phyloP scores from a whole-genome alignment of 1,140 invertebrate genomes.

The Leptinotarsa lineolata region DNA sequence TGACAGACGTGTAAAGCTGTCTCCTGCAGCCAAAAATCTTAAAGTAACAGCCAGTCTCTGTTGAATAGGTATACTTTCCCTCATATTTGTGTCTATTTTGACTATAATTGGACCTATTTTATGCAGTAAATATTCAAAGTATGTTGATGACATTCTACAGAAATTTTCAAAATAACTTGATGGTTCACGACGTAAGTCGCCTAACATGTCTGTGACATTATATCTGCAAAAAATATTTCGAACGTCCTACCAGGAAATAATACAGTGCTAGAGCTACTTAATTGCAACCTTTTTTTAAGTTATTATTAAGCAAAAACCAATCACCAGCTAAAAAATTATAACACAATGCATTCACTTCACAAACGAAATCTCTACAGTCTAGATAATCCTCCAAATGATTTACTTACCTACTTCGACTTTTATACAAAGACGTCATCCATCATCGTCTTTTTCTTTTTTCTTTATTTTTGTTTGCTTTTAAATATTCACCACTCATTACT shows the following conservation, averaged over 20 bases:
- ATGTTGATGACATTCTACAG: background rate
- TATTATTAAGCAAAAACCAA: conserved; percentile 24
- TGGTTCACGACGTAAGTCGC: conserved; percentile 37
- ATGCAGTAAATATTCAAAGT: conserved; percentile 28
- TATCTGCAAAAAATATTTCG: conserved; percentile 36
- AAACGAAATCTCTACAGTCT: too few species aligned
- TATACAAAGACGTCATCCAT: conserved; percentile 14
- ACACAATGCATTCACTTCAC: background rate
- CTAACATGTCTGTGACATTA: conserved; percentile 25
- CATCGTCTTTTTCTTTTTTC: conserved; percentile 11
- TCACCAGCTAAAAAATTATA: background rate
- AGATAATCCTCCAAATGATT: background rate
- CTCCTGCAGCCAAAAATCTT: conserved; percentile 45
- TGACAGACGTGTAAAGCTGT: conserved; percentile 45
- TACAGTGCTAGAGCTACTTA: conserved; percentile 21
- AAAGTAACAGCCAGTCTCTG: conserved; percentile 45
- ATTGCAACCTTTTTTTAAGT: conserved; percentile 28
- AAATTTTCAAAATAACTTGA: conserved; percentile 37
- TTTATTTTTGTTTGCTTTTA: background rate
- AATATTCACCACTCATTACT: background rate
- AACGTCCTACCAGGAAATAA: background rate
- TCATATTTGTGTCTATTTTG: conserved; percentile 40
- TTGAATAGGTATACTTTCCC: conserved; percentile 42
- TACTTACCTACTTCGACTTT: conserved; percentile 10
- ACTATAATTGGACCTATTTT: conserved; percentile 40